Evolutionary conservation across 2,888 invertebrate species (phyloP), one percentile per base, ranked within the genome.

Genomic region (Agonopterix subpropinquella): DNA sequence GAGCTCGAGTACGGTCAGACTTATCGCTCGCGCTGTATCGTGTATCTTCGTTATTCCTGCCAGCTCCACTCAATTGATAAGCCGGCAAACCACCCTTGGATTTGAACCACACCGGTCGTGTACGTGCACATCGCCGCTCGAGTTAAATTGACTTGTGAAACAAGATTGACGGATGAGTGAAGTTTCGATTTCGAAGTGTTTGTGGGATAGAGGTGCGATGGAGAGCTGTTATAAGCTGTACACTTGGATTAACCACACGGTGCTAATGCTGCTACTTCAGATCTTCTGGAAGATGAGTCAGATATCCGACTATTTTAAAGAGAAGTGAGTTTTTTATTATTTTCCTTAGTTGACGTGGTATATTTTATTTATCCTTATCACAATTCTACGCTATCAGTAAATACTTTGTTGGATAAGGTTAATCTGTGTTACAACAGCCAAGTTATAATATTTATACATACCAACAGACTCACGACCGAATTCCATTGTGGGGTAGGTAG

Each of bases 231-330:
- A 84, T 60, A 86, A 83, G 59, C 58, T 88, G 46, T 88, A 83
- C 73, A 82, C 85, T 58, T 87, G 86, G 88, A 77, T 88, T 58
- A 85, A 83, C 69, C 78, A 87, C 57, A 83, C 85, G 10, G 58
- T 87, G 58, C 67, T 88, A 60, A 87, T 87, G 87, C 67, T 87
- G 64, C 69, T 87, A 48, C 77, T 87, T 54, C 87, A 88, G 68
- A 85, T 87, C 62, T 80, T 88, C 65, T 88, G 88, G 88, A 88
- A 88, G 70, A 78, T 87, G 61, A 85, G 78, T 70, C 88, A 88
- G 67, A 78, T 88, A 67, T 80, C 85, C 52, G 82, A 86, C 70
- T 88, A 72, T 63, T 85, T 88, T 54, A 81, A 71, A 55, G 81
- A 79, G 64, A 83, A 82, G 88, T 88, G 57, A 87, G 88, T 81